Conservation (phyloP, 1,140 invertebrate species). For the Heliconius hewitsoni region DNA sequence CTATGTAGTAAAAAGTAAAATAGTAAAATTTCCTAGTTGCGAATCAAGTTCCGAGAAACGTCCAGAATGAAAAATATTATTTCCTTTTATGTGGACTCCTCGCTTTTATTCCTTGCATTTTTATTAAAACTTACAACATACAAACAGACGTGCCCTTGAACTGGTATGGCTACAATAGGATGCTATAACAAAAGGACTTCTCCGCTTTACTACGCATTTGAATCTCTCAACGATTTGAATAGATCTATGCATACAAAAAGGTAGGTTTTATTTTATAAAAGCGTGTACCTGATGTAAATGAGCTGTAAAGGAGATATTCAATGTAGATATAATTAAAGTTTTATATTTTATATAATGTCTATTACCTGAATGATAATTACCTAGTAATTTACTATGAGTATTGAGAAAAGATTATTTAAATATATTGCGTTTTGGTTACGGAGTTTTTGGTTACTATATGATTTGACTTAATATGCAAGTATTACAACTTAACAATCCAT, state of each 20-base stretch:
- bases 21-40: constrained; percentile 4
- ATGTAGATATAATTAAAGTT: neutral
- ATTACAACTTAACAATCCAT: no score
- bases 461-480: no score
- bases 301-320: neutral
- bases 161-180: neutral
- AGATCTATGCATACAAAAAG: constrained; percentile 7
- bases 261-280: neutral
- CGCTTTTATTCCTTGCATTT: constrained; percentile 12
- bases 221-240: constrained; percentile 12
- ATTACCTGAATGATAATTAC: neutral
- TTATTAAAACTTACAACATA: constrained; percentile 4
- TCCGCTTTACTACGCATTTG: constrained; percentile 13
- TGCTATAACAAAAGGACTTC: constrained; percentile 4
- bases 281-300: neutral
- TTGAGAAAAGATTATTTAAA: neutral
- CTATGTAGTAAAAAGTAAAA: neutral
- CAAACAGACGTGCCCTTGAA: constrained; percentile 8
- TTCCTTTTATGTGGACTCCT: neutral
- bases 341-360: neutral
- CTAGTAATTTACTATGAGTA: neutral
- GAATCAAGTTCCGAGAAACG: neutral
- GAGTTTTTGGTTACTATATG: no score
- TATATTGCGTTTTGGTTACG: no score
- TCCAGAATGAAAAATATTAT: constrained; percentile 1